Percentiles rank a stretch among this genome's conserved stretches.
These are phyloP conservation scores for Sinhomidia bicolor DNA, from an alignment of 2,888 invertebrate genomes.

Conservation along the genomic window DNA sequence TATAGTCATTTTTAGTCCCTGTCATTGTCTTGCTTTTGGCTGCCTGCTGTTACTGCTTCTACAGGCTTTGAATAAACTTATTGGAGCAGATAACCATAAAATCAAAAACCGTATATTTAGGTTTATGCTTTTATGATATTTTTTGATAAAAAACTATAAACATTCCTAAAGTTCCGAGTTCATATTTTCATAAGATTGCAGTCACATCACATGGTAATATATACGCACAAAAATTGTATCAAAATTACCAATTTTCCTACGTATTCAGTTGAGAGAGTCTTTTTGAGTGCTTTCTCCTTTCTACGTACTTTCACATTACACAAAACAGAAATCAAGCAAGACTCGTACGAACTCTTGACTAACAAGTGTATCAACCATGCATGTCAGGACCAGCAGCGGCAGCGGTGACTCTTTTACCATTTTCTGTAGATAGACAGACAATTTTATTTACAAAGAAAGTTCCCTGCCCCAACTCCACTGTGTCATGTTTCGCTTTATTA, in stretches of 20 bases:
- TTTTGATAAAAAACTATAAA: too few species aligned
- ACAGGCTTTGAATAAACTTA: background rate
- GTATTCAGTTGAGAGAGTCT: background rate
- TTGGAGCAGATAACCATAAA: background rate
- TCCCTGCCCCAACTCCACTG: background rate
- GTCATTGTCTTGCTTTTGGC: background rate
- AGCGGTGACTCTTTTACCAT: background rate
- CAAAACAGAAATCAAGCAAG: background rate
- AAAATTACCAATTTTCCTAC: background rate
- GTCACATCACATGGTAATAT: background rate
- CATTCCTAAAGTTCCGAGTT: too few species aligned
- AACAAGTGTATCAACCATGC: background rate
- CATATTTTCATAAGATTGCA: background rate
- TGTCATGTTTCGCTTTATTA: background rate
- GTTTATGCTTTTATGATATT: too few species aligned
- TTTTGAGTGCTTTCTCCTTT: background rate
- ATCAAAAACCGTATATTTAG: too few species aligned
- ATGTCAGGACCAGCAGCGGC: background rate
- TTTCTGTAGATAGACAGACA: background rate
- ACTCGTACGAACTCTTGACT: slow-evolving; percentile 10
- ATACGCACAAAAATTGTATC: background rate
- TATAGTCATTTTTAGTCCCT: slow-evolving; percentile 8
- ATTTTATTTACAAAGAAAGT: background rate
- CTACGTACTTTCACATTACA: background rate
- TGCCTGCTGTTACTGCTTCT: background rate